Evolutionary conservation across 2,888 invertebrate genomes (phyloP), one percentile per base, ranked within the genome.

Genomic region (Acanthosepion esculentum): DNA sequence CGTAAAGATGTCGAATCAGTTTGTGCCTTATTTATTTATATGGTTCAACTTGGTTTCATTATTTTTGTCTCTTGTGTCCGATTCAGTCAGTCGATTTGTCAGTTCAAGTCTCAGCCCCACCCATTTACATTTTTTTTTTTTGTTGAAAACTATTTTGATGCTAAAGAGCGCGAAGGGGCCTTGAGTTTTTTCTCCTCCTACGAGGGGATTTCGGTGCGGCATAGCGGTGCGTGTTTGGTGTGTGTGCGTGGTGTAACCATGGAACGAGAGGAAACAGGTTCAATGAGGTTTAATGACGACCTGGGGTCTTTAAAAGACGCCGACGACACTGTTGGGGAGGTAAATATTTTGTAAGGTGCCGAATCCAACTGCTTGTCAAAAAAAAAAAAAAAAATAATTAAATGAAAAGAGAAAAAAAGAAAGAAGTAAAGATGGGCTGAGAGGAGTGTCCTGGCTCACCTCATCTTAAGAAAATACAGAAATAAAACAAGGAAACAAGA

Each of bases 201-300:
- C 20, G 15, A 15, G 59, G 59, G 59, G 78, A 78, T 1, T 78
- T 78, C n/a, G 33, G 78, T 78, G 78, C 78, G n/a, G 12, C 12
- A 33, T 18, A 33, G 12, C n/a, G 78, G 78, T 78, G n/a, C n/a
- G 78, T 78, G 78, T 78, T 78, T 33, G n/a, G 78, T 78, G 78
- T 33, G 33, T n/a, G 78, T 78, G 78, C 78, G 33, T n/a, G n/a
- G n/a, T 33, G 33, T 78, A 78, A 78, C 78, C n/a, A 33, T 18
- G 18, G 18, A 78, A 78, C 78, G 10, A n/a, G 78, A 78, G 78
- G n/a, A 78, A 78, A 78, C 78, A 78, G 78, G 78, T 78, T 78
- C 78, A 78, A 78, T 78, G 78, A 59, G 78, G 78, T 78, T 33
- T 78, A 78, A 78, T 78, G 78, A 78, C 78, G 78, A 78, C 78